These are phyloP conservation scores for Pagetopsis macropterus DNA, from an alignment of 2,797 vertebrate species.

Conservation along the genomic window DNA sequence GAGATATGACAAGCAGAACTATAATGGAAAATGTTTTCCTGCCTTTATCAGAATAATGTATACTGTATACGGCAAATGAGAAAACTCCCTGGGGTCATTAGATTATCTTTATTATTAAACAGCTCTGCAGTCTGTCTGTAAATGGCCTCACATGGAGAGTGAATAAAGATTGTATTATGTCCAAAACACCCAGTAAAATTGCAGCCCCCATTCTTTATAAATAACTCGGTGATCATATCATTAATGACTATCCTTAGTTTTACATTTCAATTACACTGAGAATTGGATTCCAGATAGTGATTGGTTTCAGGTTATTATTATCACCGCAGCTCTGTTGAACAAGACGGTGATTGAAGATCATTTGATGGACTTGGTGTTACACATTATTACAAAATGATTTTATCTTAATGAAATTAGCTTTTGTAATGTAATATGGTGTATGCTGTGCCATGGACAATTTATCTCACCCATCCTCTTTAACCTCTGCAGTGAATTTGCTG, in stretches of 20 bases:
- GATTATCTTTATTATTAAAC: background rate
- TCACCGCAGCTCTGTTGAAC: slow-evolving; percentile 10
- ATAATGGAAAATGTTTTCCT: background rate
- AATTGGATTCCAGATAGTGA: slow-evolving; percentile 11
- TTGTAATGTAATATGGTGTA: slow-evolving; percentile 6
- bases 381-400: slow-evolving; percentile 19
- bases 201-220: background rate
- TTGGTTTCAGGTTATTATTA: slow-evolving; percentile 22
- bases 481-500: background rate
- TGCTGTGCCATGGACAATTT: background rate
- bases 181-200: background rate
- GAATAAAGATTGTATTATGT: background rate
- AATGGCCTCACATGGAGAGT: background rate
- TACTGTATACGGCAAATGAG: background rate
- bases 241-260: background rate
- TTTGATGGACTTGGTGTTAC: background rate
- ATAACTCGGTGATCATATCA: background rate
- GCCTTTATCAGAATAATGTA: slow-evolving; percentile 2
- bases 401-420: slow-evolving; percentile 16
- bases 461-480: background rate
- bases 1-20: slow-evolving; percentile 11
- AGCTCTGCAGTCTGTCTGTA: background rate
- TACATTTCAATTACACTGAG: slow-evolving; percentile 1
- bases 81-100: background rate
- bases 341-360: background rate